phyloP scores from a whole-genome alignment of 2,113 vertebrate genomes.

The Syrrhaptes paradoxus region DNA sequence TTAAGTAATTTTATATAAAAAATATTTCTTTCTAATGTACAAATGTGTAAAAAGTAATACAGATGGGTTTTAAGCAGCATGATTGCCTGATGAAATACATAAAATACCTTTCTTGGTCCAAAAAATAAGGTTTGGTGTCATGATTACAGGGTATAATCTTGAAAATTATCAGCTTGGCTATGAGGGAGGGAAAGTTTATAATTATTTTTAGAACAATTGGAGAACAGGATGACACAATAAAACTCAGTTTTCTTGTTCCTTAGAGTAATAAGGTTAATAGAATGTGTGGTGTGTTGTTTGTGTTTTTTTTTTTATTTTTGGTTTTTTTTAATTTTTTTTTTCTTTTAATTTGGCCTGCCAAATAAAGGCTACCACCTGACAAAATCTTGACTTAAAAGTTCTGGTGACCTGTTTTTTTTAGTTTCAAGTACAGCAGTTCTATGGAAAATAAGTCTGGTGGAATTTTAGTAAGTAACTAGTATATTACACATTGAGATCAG shows the following conservation, averaged over 20 bases:
- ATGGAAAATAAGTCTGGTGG: neutral
- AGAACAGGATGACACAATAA: neutral
- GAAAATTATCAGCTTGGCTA: neutral
- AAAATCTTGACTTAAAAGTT: neutral
- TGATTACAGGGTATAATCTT: neutral
- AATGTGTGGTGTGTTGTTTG: neutral
- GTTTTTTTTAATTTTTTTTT: no score
- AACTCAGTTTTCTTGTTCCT: neutral
- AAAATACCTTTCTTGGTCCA: fast-evolving
- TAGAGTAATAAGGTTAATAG: neutral
- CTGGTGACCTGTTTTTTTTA: neutral
- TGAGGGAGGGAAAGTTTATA: neutral
- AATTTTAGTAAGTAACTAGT: neutral
- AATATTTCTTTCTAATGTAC: neutral
- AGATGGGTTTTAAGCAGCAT: neutral
- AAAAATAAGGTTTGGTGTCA: neutral
- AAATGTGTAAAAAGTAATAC: neutral
- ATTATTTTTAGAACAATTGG: neutral
- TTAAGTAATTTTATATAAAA: neutral
- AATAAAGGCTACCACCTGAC: neutral
- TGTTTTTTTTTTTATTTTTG: no score
- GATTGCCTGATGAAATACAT: neutral
- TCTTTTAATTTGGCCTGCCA: neutral
- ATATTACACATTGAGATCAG: neutral
- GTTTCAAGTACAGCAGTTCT: neutral